phyloP scores from a whole-genome alignment of 2,888 invertebrate genomes.

The Mimachlamys varia region DNA sequence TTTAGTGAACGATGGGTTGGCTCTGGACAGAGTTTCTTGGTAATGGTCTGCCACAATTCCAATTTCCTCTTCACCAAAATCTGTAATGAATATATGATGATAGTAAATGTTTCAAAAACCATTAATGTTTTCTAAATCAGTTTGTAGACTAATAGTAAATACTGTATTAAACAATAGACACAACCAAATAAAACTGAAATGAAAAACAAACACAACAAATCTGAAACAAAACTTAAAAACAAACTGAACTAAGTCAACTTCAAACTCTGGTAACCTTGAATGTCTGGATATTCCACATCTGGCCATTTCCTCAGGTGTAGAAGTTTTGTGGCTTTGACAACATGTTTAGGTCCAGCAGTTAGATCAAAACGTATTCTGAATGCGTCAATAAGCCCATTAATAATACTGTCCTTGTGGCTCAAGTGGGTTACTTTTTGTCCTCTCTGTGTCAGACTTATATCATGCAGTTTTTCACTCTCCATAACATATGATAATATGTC shows the following conservation, averaged over 20 bases:
- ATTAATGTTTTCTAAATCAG: too few species aligned
- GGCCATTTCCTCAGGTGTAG: slow-evolving; percentile 40
- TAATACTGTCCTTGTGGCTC: slow-evolving; percentile 18
- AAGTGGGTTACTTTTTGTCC: neutral
- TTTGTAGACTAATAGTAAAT: too few species aligned
- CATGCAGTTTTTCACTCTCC: neutral
- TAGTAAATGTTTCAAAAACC: too few species aligned
- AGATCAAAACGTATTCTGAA: slow-evolving; percentile 30
- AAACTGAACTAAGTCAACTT: too few species aligned
- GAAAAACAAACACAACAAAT: too few species aligned
- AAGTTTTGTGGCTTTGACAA: slow-evolving; percentile 20
- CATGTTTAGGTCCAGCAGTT: neutral
- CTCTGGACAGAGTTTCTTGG: neutral
- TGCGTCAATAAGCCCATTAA: slow-evolving; percentile 11
- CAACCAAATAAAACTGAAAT: too few species aligned
- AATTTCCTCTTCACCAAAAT: neutral
- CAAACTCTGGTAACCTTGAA: neutral
- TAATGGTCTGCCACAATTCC: neutral
- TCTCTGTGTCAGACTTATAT: neutral
- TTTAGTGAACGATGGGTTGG: slow-evolving; percentile 18
- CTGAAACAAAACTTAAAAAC: too few species aligned
- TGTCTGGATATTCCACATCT: neutral
- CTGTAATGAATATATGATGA: neutral
- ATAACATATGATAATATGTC: neutral
- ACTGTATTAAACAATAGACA: too few species aligned